These are phyloP conservation scores for Spilarctia lutea DNA, from an alignment of 2,888 invertebrate species.

Conservation along the genomic window DNA sequence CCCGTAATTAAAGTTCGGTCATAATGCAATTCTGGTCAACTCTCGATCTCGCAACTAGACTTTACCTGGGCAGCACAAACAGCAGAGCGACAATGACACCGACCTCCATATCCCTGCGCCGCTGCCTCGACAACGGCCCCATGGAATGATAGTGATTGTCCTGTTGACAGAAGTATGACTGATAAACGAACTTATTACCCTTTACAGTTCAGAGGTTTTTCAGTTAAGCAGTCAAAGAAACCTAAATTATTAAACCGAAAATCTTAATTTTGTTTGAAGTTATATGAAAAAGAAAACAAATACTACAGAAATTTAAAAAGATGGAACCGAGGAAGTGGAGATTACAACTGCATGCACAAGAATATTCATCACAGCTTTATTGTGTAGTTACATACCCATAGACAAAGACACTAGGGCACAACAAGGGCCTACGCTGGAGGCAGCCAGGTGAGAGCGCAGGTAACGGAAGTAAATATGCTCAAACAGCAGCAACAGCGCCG, in stretches of 20 bases:
- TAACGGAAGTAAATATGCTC: conserved; percentile 99
- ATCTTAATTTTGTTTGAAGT: not conserved
- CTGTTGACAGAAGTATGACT: conserved; percentile 70
- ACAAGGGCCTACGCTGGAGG: conserved; percentile 96
- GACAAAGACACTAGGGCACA: conserved; percentile 97
- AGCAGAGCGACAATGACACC: conserved; percentile 88
- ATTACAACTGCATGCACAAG: not conserved
- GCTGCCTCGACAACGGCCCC: conserved; percentile 82
- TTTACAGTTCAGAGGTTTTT: not conserved
- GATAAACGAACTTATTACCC: not conserved
- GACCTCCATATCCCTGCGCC: conserved; percentile 73
- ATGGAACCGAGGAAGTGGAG: not conserved
- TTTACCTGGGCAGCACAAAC: conserved; percentile 91
- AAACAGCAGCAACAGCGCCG: conserved; percentile 93
- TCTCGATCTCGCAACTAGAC: too few species aligned
- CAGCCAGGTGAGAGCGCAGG: conserved; percentile 94
- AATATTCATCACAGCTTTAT: not conserved
- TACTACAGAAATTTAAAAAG: rapidly evolving
- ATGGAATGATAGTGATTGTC: conserved; percentile 87
- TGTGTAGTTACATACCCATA: conserved; percentile 87
- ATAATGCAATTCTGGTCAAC: too few species aligned
- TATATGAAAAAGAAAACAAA: too few species aligned
- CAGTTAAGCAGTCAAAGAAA: not conserved
- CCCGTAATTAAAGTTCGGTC: too few species aligned
- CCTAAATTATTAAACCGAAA: not conserved